These are phyloP conservation scores for Pseudococcus jackbeardsleyi DNA, from an alignment of 2,888 invertebrate genomes.

Conservation along the genomic window DNA sequence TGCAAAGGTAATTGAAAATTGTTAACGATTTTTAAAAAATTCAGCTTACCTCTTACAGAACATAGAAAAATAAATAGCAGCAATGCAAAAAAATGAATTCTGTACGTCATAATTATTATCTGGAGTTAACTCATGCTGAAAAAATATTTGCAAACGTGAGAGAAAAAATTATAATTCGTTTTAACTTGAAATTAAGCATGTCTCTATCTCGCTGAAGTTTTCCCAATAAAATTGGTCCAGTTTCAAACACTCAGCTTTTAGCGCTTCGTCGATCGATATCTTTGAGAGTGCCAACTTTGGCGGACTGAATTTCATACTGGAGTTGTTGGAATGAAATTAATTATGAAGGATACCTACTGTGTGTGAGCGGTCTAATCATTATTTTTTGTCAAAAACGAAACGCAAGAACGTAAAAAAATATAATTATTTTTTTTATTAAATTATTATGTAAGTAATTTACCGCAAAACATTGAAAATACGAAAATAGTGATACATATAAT, in stretches of 20 bases:
- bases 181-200: background rate
- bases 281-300: constrained; percentile 12
- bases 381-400: too few relatives aligned
- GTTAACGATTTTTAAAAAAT: too few relatives aligned
- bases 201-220: background rate
- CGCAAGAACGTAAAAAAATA: too few relatives aligned
- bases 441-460: too few relatives aligned
- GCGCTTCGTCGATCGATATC: constrained; percentile 28
- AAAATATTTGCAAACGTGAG: background rate
- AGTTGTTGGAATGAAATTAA: background rate
- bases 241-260: constrained; percentile 43
- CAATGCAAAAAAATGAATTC: background rate
- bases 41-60: background rate
- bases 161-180: background rate
- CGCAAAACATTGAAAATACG: too few relatives aligned
- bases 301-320: background rate
- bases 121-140: background rate
- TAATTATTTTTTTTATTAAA: too few relatives aligned
- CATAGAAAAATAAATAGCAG: constrained; percentile 17
- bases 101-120: constrained; percentile 10
- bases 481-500: too few relatives aligned
- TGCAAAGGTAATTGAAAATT: too few relatives aligned
- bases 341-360: background rate
- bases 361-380: too few relatives aligned
- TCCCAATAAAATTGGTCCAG: constrained; percentile 5